Percentiles rank a stretch among this genome's conserved stretches.
Evolutionary conservation across 92 coral and sea anemone genomes (phyloP).

Genomic region (Epizoanthus fatuus): DNA sequence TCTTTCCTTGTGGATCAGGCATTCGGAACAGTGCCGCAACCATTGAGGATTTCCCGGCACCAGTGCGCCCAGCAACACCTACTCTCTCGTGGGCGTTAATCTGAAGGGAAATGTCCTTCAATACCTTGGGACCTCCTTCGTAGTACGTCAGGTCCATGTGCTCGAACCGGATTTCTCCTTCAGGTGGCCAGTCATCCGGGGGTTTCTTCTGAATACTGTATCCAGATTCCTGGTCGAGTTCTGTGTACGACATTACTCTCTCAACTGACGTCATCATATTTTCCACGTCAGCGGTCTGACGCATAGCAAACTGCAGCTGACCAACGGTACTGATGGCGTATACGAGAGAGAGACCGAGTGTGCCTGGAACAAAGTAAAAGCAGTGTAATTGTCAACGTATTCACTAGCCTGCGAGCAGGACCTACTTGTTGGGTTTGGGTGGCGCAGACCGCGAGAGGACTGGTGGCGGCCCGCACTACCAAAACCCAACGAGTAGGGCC

Average conservation of each 20-base stretch:
- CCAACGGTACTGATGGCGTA: constrained; percentile 98
- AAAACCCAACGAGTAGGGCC: no score
- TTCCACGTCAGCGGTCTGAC: constrained; percentile 94
- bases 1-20: constrained; percentile 92
- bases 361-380: constrained; percentile 60
- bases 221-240: constrained; percentile 84
- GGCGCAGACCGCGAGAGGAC: no score
- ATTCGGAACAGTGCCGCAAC: constrained; percentile 93
- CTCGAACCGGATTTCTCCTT: constrained; percentile 89
- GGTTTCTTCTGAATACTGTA: constrained; percentile 79
- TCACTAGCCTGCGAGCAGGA: neutral
- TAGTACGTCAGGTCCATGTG: constrained; percentile 86
- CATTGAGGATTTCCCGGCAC: constrained; percentile 98
- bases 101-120: constrained; percentile 65
- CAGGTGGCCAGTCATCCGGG: constrained; percentile 90
- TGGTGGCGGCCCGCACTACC: no score
- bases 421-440: neutral
- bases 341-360: constrained; percentile 89
- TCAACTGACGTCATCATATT: constrained; percentile 96
- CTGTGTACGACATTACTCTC: constrained; percentile 92
- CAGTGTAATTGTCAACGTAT: neutral
- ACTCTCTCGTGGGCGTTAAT: constrained; percentile 83
- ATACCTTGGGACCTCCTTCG: constrained; percentile 90
- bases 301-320: constrained; percentile 96
- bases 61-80: constrained; percentile 98